Evolutionary conservation across 2,113 vertebrate genomes (phyloP).

Genomic region (Jacana jacana): DNA sequence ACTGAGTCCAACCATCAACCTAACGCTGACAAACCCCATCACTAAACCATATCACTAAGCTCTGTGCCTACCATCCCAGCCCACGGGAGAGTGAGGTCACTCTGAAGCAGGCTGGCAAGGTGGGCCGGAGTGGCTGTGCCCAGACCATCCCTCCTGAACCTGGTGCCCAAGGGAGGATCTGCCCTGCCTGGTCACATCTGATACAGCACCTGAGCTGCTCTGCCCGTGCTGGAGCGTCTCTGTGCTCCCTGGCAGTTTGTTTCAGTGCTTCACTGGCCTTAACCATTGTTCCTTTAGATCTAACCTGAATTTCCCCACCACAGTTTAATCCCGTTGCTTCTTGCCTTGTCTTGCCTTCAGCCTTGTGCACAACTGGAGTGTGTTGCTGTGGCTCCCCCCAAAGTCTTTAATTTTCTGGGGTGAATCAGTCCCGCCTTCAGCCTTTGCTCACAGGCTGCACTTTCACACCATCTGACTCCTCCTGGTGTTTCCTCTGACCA

Average conservation of each 20-base stretch:
- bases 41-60: too few species aligned
- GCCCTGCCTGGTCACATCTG: accelerated
- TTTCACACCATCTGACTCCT: background rate
- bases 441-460: background rate
- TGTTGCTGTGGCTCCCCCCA: background rate
- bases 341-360: background rate
- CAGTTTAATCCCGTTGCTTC: background rate
- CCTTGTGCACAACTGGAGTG: accelerated
- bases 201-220: background rate
- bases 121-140: background rate
- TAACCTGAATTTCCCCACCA: background rate
- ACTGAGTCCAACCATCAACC: too few species aligned
- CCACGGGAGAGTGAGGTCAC: background rate
- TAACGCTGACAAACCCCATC: too few species aligned
- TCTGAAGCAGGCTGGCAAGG: accelerated
- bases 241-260: background rate
- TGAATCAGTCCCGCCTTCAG: accelerated
- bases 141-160: background rate
- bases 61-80: too few species aligned
- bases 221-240: background rate
- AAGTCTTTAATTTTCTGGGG: background rate
- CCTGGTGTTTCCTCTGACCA: background rate
- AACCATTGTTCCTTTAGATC: background rate
- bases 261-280: background rate
- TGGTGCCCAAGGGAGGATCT: background rate